Conservation (phyloP, 2,113 vertebrate species). For the Falco punctatus region DNA sequence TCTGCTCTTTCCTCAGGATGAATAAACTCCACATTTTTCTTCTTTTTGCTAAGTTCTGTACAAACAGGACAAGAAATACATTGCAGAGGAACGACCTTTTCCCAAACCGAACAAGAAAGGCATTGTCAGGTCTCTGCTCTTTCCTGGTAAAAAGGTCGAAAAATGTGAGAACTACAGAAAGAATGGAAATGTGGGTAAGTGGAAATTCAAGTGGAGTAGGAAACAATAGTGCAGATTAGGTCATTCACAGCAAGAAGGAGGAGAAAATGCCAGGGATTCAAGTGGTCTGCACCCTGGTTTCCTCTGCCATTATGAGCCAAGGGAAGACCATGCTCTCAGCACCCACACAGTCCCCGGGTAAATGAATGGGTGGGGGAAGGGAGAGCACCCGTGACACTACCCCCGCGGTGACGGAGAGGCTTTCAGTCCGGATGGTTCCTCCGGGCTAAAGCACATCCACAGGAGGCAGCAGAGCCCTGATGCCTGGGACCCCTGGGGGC, state of each 20-base stretch:
- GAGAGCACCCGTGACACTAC: accelerated
- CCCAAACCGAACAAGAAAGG: not conserved
- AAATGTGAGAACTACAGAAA: not conserved
- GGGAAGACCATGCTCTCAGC: not conserved
- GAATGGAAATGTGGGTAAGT: constrained; percentile 30
- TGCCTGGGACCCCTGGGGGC: not conserved
- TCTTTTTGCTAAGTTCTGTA: not conserved
- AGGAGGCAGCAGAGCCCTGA: not conserved
- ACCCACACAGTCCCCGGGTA: not conserved
- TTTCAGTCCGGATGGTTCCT: not conserved
- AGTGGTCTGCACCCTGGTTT: not conserved
- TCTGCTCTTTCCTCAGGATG: not conserved
- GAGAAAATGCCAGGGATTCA: not conserved
- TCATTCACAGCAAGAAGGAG: not conserved
- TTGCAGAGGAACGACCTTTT: not conserved
- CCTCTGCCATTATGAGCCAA: not conserved
- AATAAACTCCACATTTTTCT: constrained; percentile 4
- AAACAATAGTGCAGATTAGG: constrained; percentile 34
- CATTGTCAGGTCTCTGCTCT: not conserved
- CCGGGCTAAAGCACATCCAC: not conserved
- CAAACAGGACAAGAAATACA: not conserved
- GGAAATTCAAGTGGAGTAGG: constrained; percentile 28
- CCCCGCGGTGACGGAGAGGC: not conserved
- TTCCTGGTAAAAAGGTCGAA: not conserved
- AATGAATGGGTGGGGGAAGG: not conserved